Evolutionary conservation across 2,888 invertebrate species (phyloP), one percentile per base, ranked within the genome.

Genomic region (Lasioglossum morio): DNA sequence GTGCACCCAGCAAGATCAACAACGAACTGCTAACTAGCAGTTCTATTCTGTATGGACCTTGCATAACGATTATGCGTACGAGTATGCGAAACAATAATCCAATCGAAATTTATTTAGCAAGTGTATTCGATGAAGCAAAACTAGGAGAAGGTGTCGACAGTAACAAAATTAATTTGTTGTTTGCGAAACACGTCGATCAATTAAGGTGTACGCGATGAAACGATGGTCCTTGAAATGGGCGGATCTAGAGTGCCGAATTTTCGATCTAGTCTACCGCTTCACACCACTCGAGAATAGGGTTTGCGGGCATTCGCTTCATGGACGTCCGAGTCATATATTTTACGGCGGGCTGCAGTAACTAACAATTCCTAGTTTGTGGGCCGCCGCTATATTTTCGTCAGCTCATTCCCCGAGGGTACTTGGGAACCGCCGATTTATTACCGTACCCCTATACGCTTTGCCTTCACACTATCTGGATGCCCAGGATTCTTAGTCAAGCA

Each of bases 301-400:
- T 86, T 87, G 91, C 85, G 88, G 89, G 85, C 82, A 88, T 90
- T 85, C 85, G 82, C 87, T 83, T 86, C 87, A 86, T 79, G 88
- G 84, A 83, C 86, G 87, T 89, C 89, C 80, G 92, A 91, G 92
- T 93, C 94, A 89, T 93, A 94, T 93, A 94, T 94, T 93, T 93
- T 89, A 92, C 90, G 89, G 87, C 89, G 89, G 85, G 90, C 92
- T 88, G 92, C 93, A 92, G 93, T 94, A 94, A 94, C 94, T 94
- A 94, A 94, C 94, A 94, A 94, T 94, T 94, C 93, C 91, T 94
- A 94, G 94, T 93, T 94, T 93, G 94, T 92, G 93, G 93, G 89
- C 92, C 91, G 92, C 92, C 93, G 92, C 94, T 94, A 94, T 94
- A 94, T 94, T 94, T 94, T 94, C 94, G 94, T 94, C 94, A 94